Conservation (phyloP, 2,113 vertebrate genomes). For the Pyxicephalus adspersus region DNA sequence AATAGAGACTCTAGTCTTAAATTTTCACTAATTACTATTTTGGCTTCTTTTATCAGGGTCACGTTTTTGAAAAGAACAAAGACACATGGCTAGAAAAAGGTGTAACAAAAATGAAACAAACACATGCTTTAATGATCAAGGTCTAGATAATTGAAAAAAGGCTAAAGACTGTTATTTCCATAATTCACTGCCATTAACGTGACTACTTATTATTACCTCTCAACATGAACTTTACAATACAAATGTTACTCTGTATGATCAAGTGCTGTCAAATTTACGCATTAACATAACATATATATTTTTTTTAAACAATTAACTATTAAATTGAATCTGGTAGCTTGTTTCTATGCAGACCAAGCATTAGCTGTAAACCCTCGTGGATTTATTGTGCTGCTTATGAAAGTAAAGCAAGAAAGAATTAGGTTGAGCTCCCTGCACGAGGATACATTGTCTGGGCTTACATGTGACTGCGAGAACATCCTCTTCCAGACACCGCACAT, state of each 20-base stretch:
- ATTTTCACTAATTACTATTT: too few species aligned
- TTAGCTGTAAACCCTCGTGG: slow-evolving; percentile 32
- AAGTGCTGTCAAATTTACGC: background rate
- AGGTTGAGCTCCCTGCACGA: slow-evolving; percentile 43
- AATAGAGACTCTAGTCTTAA: too few species aligned
- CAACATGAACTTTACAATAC: background rate
- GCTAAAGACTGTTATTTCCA: too few species aligned
- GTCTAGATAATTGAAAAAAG: too few species aligned
- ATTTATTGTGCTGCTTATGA: slow-evolving; percentile 34
- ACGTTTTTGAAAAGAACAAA: too few species aligned
- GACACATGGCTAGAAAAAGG: too few species aligned
- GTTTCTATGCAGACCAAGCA: background rate
- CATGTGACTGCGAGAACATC: slow-evolving; percentile 48
- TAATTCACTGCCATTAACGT: background rate
- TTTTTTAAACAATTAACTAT: slow-evolving; percentile 19
- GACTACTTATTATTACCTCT: background rate
- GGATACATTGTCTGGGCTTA: slow-evolving; percentile 37
- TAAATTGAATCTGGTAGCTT: background rate
- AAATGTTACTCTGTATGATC: background rate
- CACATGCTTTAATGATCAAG: too few species aligned
- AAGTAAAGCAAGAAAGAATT: slow-evolving; percentile 45
- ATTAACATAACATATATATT: background rate
- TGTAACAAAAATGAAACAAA: too few species aligned
- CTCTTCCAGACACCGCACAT: slow-evolving; percentile 43
- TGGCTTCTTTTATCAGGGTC: too few species aligned